Evolutionary conservation across 2,888 invertebrate genomes (phyloP), one percentile per base, ranked within the genome.

Genomic region (Thereva unica): DNA sequence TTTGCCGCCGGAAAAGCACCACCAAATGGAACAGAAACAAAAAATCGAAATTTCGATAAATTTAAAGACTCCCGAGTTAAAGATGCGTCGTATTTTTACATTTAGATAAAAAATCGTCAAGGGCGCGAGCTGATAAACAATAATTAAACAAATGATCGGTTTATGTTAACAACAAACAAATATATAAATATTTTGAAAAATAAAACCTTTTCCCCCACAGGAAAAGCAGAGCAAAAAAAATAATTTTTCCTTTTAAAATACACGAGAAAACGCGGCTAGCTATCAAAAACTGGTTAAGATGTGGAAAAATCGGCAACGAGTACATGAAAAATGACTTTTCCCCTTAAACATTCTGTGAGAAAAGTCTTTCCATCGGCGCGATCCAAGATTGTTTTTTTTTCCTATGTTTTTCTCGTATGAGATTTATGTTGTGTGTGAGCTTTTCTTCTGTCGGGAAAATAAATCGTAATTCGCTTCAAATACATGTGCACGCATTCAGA

Each of bases 251-350:
- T 40, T 47, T 61, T 61, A 41, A 6, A 37, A 38, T 23, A 41
- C 61, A 50, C 50, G 49, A 38, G 50, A 61, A 69, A 69, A 69
- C 68, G 68, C 69, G 69, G 68, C 67, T 53, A 66, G 57, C 64
- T 44, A 67, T 69, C 59, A 63, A 64, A 69, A 69, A 69, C 69
- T 69, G 69, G 53, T 64, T 64, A 67, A 67, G 53, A 66, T 64
- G 66, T 52, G 47, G 66, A 59, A 68, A 65, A 67, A 68, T 69
- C 65, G 38, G 47, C 64, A 47, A 45, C 57, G 42, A 67, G 64
- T 64, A 66, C 59, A 68, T 69, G 66, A 69, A 68, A 66, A 67
- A 65, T 68, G 40, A 66, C 40, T 59, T 69, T 69, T 69, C 68
- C 69, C 69, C 69, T 68, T 53, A 66, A 69, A 61, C 41, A 53